phyloP scores from a whole-genome alignment of 2,888 invertebrate genomes.

The Meliscaeva auricollis region DNA sequence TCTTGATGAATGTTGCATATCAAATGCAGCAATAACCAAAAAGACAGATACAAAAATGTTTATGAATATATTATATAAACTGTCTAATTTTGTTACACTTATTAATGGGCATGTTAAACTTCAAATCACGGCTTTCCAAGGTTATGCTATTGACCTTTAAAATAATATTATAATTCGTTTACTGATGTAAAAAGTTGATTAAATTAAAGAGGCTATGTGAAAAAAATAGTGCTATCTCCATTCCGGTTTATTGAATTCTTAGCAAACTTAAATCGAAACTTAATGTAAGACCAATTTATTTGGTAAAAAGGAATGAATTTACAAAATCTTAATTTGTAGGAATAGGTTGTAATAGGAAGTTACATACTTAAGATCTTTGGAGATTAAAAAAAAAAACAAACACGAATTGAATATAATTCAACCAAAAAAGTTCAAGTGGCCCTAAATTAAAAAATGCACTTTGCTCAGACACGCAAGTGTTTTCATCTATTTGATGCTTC shows the following conservation, averaged over 20 bases:
- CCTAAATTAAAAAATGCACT: too few relatives aligned
- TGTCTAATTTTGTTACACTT: constrained; percentile 10
- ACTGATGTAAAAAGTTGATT: constrained; percentile 25
- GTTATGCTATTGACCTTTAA: constrained; percentile 46
- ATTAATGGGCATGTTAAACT: constrained; percentile 13
- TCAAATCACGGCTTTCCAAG: constrained; percentile 54
- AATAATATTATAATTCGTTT: constrained; percentile 45
- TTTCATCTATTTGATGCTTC: too few relatives aligned
- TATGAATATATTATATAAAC: too few relatives aligned
- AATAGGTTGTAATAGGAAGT: too few relatives aligned
- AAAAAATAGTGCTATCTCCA: neutral
- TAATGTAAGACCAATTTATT: too few relatives aligned
- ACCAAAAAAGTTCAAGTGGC: too few relatives aligned
- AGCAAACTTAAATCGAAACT: neutral
- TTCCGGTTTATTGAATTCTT: neutral
- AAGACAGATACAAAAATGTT: neutral
- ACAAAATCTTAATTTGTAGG: too few relatives aligned
- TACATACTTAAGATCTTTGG: too few relatives aligned
- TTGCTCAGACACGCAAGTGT: too few relatives aligned
- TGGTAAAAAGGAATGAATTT: too few relatives aligned
- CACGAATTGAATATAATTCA: too few relatives aligned
- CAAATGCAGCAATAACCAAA: neutral
- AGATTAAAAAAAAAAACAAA: too few relatives aligned
- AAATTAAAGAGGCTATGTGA: constrained; percentile 10
- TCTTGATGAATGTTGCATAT: neutral